Evolutionary conservation across 2,888 invertebrate species (phyloP), one percentile per base, ranked within the genome.

Genomic region (Papilio gigon): DNA sequence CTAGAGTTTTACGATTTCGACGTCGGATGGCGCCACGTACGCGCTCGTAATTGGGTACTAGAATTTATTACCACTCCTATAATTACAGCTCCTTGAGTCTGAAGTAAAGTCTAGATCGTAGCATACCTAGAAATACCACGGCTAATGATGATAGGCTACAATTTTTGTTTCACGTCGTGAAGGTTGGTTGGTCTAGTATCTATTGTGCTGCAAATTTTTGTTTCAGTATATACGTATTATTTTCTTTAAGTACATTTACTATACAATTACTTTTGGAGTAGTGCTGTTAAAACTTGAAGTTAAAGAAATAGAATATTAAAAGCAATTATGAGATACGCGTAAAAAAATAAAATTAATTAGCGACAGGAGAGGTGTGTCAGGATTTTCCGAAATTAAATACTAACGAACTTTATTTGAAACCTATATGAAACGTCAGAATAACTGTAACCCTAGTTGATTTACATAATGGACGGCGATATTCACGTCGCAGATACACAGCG

Each of bases 21-120:
- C 63, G 63, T 56, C 33, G 37, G 58, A 53, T 30, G 67, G 62
- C 44, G 56, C 63, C 67, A 53, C 37, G 50, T 25, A 12, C 35
- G 22, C 63, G 11, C 58, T 35, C 63, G 63, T 64, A 68, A 68
- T 68, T 68, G 58, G 47, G 47, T 58, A 59, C 56, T 58, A 62
- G 47, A 37, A 35, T 68, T 63, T 68, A 59, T 68, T 68, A 59
- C 63, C 47, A 37, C 40, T 20, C 30, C 61, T 64, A 30, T 59
- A 68, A 64, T 64, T 63, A 64, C 68, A 20, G 27, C 33, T 67
- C 42, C 61, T 62, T 30, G n/a, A 25, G 35, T 44, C 47, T 47
- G 25, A 59, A 59, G 20, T 2, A 17, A 27, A 14, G 60, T 60
- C 40, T 25, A 37, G 60, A 60, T 37, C 40, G 44, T n/a, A 27